Evolutionary conservation across 1,140 invertebrate species (phyloP).

Genomic region (Lepidurus couesii): DNA sequence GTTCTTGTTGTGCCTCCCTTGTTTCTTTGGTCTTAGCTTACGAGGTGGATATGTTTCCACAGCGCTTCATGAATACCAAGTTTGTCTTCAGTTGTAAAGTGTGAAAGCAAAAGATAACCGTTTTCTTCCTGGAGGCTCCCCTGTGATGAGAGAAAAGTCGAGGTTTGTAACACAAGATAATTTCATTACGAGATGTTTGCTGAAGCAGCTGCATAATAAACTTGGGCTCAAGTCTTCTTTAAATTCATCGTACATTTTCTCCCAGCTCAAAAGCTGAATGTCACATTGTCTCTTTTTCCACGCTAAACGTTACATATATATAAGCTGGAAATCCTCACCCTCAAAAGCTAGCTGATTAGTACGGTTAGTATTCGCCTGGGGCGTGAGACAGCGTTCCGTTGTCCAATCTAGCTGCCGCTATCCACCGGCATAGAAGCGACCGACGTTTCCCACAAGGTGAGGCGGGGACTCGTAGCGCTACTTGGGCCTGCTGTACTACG

Average conservation of each 20-base stretch:
- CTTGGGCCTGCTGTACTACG: no score
- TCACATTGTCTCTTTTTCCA: no score
- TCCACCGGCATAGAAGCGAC: no score
- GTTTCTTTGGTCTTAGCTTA: neutral
- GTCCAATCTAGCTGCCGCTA: no score
- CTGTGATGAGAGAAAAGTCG: neutral
- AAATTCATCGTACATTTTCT: neutral
- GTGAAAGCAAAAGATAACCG: neutral
- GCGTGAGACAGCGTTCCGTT: no score
- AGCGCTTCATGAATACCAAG: slow-evolving; percentile 3
- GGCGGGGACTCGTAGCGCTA: no score
- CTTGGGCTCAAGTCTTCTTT: neutral
- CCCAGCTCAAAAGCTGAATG: neutral
- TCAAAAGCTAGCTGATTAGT: no score
- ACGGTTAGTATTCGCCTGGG: no score
- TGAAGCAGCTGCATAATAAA: neutral
- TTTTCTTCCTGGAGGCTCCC: no score
- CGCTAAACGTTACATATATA: no score
- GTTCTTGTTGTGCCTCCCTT: neutral
- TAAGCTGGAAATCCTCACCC: no score
- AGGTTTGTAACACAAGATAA: neutral
- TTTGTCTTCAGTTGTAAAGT: neutral
- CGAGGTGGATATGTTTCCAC: neutral
- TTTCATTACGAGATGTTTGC: neutral
- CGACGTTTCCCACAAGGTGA: no score